Evolutionary conservation across 23 tunicate species (phyloP).

Genomic region (Phallusia fumigata): DNA sequence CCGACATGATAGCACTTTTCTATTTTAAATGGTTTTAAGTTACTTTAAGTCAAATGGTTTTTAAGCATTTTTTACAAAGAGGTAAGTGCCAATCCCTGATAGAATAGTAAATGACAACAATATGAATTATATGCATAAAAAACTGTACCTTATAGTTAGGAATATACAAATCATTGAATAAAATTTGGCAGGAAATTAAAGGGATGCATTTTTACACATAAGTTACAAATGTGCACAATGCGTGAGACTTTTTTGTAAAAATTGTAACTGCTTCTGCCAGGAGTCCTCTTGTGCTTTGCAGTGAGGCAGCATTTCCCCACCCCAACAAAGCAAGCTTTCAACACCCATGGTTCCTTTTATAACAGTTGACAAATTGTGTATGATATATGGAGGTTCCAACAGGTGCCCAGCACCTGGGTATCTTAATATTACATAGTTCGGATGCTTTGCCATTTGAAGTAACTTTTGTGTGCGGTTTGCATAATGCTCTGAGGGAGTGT

Average conservation of each 20-base stretch:
- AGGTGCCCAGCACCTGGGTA: constrained; percentile 57
- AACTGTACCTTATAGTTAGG: too few relatives aligned
- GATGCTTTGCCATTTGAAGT: constrained; percentile 28
- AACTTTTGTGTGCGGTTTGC: constrained; percentile 20
- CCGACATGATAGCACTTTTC: too few relatives aligned
- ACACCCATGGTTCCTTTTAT: neutral
- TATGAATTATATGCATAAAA: too few relatives aligned
- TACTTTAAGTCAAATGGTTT: too few relatives aligned
- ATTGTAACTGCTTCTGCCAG: constrained; percentile 58
- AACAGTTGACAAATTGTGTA: neutral
- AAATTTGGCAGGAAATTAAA: too few relatives aligned
- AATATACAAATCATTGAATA: too few relatives aligned
- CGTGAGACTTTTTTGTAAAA: constrained; percentile 13
- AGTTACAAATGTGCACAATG: neutral
- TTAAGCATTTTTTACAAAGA: too few relatives aligned
- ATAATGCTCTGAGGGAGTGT: constrained; percentile 20
- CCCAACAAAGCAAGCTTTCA: constrained; percentile 29
- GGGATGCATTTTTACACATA: too few relatives aligned
- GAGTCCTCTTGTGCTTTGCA: constrained; percentile 70
- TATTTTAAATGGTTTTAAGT: too few relatives aligned
- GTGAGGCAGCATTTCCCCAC: constrained; percentile 52
- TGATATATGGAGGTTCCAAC: constrained; percentile 52
- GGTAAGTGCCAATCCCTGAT: too few relatives aligned
- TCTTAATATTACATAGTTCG: constrained; percentile 35
- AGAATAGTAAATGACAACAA: too few relatives aligned